Conservation (phyloP, 2,888 invertebrate genomes). For the Drosophila ezoana region DNA sequence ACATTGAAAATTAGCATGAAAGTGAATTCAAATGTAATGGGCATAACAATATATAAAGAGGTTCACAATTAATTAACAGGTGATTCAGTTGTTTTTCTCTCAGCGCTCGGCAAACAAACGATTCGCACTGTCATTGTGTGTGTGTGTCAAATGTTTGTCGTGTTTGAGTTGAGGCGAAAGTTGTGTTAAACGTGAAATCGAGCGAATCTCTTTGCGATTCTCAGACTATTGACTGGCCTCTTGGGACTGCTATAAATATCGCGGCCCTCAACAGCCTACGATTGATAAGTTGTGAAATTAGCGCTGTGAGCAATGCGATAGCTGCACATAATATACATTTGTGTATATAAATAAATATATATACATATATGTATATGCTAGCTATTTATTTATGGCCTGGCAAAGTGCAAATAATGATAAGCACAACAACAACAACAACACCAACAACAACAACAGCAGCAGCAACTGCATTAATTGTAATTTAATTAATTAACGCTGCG, state of each 20-base stretch:
- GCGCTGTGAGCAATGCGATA: slow-evolving; percentile 19
- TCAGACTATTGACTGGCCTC: background rate
- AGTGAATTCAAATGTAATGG: background rate
- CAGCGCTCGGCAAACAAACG: background rate
- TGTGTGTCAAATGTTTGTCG: slow-evolving; percentile 19
- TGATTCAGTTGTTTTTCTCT: slow-evolving; percentile 5
- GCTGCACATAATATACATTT: background rate
- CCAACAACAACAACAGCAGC: background rate
- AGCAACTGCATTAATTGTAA: slow-evolving; percentile 69
- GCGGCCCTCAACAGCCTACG: slow-evolving; percentile 10
- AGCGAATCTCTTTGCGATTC: slow-evolving; percentile 14
- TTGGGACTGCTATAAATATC: slow-evolving; percentile 13
- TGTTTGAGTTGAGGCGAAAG: slow-evolving; percentile 15
- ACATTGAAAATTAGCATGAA: background rate
- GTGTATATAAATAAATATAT: slow-evolving; percentile 5
- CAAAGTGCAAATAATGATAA: slow-evolving; percentile 34
- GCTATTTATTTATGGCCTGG: background rate
- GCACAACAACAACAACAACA: slow-evolving; percentile 22
- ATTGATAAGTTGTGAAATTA: slow-evolving; percentile 47
- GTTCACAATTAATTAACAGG: background rate
- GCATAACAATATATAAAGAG: too few species aligned
- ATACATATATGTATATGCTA: slow-evolving; percentile 1
- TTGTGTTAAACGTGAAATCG: slow-evolving; percentile 3
- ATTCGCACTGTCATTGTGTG: background rate
- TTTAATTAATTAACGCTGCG: slow-evolving; percentile 69